Evolutionary conservation across 2,888 invertebrate genomes (phyloP), one percentile per base, ranked within the genome.

Genomic region (Amiota communis): DNA sequence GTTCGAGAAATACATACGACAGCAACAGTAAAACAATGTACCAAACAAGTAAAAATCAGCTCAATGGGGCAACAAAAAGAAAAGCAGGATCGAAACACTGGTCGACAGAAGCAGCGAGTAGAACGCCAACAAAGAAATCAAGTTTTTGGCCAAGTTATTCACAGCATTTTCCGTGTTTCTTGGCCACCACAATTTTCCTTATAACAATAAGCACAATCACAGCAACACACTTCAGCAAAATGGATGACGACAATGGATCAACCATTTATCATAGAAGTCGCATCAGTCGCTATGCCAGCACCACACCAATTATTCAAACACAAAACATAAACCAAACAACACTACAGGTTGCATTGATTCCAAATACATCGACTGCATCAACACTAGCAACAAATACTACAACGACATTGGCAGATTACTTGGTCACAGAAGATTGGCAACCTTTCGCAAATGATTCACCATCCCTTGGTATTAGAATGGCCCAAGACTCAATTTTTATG

Each of bases 401-500:
- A 23, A 48, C 72, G 46, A 73, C 74, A 53, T 20, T 56, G 68
- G 63, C 51, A 4, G 36, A 63, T 4, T 51, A 36, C 65, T 64
- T 65, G 64, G 2, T 36, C 36, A 36, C 56, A 69, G 83, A 83
- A 68, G 80, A 84, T n/a, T 84, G 85, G 83, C 80, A 76, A 8
- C 83, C 83, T 8, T 2, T 76, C 46, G 80, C 81, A 74, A 75
- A 53, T 23, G 79, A 79, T 4, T 73, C 73, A 67, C 71, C 9
- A 70, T 23, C 59, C 20, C 59, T 20, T 11, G 13, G 10, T 36
- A 73, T 15, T n/a, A 65, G 63, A 36, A 13, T 23, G 9, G 36
- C 67, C 17, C 74, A 76, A 56, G 88, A 90, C 74, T 86, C 88
- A 0, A 77, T 87, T 71, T 78, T 87, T 17, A 48, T 86, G 73